Base-by-base conservation (phyloP, 2,113 vertebrate species). In the Hystrix brachyura region DNA sequence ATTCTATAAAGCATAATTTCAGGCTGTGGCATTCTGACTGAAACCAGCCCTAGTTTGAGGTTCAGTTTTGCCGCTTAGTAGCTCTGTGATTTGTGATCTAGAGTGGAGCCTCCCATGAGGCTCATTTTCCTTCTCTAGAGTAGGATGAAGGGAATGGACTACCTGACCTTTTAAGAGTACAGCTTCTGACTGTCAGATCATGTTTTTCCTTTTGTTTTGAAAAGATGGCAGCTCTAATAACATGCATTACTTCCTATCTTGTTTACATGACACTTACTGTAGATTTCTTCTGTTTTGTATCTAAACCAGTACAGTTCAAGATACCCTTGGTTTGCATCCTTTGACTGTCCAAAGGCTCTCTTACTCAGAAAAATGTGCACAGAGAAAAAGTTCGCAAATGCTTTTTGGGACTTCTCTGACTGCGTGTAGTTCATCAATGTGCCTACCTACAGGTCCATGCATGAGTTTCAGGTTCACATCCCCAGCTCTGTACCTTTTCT, bases 201-300 rank as follows among this genome's bases (percentile, higher is more conserved):
- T 67, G 64, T 78, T 91, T 78, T 97, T 86, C 57, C 72, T 96
- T 92, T 90, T 92, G 91, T 79, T 97, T 97, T 67, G 65, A 84
- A 92, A 92, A 94, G 71, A 88, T 12, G 18, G 34, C 14, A 65
- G 21, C 69, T 88, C 4, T 76, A 87, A 46, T 74, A 89, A 51
- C 23, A 53, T 46, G 29, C 32, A 59, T 84, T n/a, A 53, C 23
- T 67, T 97, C 27, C 64, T 78, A 2, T 89, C 6, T n/a, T 53
- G 19, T 72, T 76, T 25, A 89, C 17, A 74, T 71, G 60, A 13
- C 59, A 46, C 48, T 14, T 82, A 82, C 9, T 43, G 7, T 96
- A 11, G 71, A 76, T 87, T 62, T 83, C 19, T 92, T 90, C n/a
- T 55, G 32, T 94, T 96, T 92, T 71, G 11, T 82, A 62, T 78